These are phyloP conservation scores for Atlantisia rogersi DNA, from an alignment of 2,113 vertebrate species.

Conservation along the genomic window DNA sequence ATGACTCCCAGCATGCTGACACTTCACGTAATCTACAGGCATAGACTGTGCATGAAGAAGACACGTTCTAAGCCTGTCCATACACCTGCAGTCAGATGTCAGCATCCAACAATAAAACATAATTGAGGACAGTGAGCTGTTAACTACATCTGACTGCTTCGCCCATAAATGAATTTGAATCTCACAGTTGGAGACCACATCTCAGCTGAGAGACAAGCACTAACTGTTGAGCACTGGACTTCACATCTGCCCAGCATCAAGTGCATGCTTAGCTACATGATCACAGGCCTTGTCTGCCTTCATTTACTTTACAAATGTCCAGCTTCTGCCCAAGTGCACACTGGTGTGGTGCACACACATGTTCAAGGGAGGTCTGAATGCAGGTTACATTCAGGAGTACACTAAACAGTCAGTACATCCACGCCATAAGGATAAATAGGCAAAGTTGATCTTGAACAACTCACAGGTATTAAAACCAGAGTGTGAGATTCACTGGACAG, in stretches of 20 bases:
- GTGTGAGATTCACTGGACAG: not conserved
- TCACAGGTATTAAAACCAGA: not conserved
- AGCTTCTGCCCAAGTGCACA: not conserved
- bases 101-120: not conserved
- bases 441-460: not conserved
- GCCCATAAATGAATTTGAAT: not conserved
- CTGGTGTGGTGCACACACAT: not conserved
- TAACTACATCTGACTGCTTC: not conserved
- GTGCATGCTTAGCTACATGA: not conserved
- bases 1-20: not conserved
- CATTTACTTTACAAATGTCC: not conserved
- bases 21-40: not conserved
- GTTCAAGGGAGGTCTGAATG: not conserved
- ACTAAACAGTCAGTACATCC: not conserved
- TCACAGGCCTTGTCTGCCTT: not conserved
- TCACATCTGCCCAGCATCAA: not conserved
- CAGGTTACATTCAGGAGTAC: not conserved
- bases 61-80: fast-evolving
- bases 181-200: not conserved
- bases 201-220: not conserved
- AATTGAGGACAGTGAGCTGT: not conserved
- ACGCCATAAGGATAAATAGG: not conserved
- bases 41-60: not conserved
- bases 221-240: not conserved
- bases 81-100: not conserved